Evolutionary conservation across 2,888 invertebrate species (phyloP).

Genomic region (Ormyrus nitidulus): DNA sequence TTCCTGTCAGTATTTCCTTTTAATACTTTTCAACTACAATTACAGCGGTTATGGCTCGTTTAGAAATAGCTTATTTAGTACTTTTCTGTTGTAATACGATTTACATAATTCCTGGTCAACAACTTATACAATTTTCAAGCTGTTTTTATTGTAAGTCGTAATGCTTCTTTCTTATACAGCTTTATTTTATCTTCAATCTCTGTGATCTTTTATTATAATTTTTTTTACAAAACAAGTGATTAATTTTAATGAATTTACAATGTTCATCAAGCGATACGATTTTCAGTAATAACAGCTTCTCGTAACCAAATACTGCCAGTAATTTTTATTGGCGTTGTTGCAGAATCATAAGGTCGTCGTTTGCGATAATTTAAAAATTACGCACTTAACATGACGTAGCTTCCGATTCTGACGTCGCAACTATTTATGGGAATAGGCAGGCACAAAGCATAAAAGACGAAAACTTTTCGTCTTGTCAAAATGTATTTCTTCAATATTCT

Average conservation of each 20-base stretch:
- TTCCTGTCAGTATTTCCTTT: constrained; percentile 45
- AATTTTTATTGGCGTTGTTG: constrained; percentile 69
- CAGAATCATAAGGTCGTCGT: too few relatives aligned
- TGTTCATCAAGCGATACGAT: constrained; percentile 40
- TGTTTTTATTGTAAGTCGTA: constrained; percentile 66
- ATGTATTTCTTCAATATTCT: too few relatives aligned
- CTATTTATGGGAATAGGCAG: too few relatives aligned
- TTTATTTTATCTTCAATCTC: constrained; percentile 18
- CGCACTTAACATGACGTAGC: too few relatives aligned
- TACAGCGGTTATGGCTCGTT: constrained; percentile 16
- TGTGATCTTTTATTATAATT: constrained; percentile 21
- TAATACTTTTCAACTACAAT: constrained; percentile 20
- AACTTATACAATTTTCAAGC: constrained; percentile 65
- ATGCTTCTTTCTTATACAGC: constrained; percentile 50
- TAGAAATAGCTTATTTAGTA: constrained; percentile 30
- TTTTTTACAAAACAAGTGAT: constrained; percentile 4
- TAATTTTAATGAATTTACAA: constrained; percentile 14
- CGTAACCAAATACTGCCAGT: constrained; percentile 74
- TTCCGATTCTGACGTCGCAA: too few relatives aligned
- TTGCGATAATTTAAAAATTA: too few relatives aligned
- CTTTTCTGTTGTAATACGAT: constrained; percentile 59
- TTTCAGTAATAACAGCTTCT: constrained; percentile 67
- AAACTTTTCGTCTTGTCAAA: too few relatives aligned
- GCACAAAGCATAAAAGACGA: too few relatives aligned
- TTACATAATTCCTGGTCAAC: constrained; percentile 67